Evolutionary conservation across 2,888 invertebrate species (phyloP), one percentile per base, ranked within the genome.

Genomic region (Erebia ligea): DNA sequence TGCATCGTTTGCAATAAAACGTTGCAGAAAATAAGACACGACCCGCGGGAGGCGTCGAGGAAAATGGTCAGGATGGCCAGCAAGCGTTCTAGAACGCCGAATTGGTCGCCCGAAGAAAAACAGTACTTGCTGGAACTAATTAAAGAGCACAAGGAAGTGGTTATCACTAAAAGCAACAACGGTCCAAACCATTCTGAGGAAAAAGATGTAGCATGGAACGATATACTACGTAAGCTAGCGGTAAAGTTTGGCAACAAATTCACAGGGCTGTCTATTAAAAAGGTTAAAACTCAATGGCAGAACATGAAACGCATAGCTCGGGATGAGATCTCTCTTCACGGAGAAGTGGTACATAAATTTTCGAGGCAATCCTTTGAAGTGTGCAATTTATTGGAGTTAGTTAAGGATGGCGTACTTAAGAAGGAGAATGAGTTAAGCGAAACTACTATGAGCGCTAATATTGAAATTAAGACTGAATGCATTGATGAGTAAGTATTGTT

Each of bases 1-100:
- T 92, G 92, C 86, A 91, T 92, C 83, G 88, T 90, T 91, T 92
- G 91, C 86, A 90, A 91, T 80, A 92, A 92, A 92, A 88, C 90
- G 84, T 91, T 92, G 90, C 90, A 91, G 83, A 91, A 91, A 85
- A 89, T 92, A 74, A 87, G 87, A 69, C 88, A 91, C 84, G 80
- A 87, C 76, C 87, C 87, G 52, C 78, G 76, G 67, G 81, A 85
- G 70, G 78, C 78, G 58, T 80, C 82, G 62, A 78, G 78, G 54
- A 87, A 86, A 75, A 92, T 92, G 91, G 90, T 90, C 69, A 92
- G 90, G 79, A 87, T 92, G 61, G 79, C 81, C 65, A 86, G 77
- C 75, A 88, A 91, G 21, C 85, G 92, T 19, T 84, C 88, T 62
- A 84, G 92, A 69, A 92, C 91, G 1, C 92, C 92, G 13, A 93